Conservation (phyloP, 2,888 invertebrate genomes). For the Conistra vaccinii region DNA sequence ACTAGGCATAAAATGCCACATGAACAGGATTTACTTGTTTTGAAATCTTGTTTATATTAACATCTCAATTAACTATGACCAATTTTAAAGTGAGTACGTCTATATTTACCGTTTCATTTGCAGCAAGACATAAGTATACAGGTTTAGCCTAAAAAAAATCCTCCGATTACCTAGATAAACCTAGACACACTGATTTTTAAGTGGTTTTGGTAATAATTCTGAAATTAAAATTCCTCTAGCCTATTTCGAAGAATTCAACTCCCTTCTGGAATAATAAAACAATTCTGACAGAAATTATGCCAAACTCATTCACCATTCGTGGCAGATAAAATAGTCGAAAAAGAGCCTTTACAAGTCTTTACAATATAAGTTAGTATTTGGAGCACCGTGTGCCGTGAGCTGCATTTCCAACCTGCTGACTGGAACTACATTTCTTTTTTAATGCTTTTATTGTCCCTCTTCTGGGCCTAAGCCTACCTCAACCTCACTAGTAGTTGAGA, state of each 20-base stretch:
- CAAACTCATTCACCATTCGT: neutral
- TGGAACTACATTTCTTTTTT: no score
- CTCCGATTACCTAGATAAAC: neutral
- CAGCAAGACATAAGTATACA: neutral
- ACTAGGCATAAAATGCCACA: neutral
- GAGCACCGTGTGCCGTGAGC: neutral
- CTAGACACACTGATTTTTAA: neutral
- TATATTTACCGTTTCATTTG: neutral
- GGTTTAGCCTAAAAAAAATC: neutral
- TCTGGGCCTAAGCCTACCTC: no score
- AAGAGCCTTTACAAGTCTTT: neutral
- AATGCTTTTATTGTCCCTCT: no score
- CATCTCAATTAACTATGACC: neutral
- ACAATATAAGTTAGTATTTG: neutral
- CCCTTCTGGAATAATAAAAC: neutral
- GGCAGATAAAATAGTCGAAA: neutral
- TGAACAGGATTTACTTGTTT: slow-evolving; percentile 20
- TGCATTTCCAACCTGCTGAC: neutral
- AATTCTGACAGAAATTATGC: no score
- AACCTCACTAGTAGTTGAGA: no score
- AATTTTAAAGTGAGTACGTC: neutral
- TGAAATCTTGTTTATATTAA: slow-evolving; percentile 11
- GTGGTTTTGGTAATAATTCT: neutral
- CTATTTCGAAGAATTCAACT: neutral
- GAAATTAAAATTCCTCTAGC: neutral